Evolutionary conservation across 1,140 invertebrate genomes (phyloP), one percentile per base, ranked within the genome.

Genomic region (Scaptomyza pallida): DNA sequence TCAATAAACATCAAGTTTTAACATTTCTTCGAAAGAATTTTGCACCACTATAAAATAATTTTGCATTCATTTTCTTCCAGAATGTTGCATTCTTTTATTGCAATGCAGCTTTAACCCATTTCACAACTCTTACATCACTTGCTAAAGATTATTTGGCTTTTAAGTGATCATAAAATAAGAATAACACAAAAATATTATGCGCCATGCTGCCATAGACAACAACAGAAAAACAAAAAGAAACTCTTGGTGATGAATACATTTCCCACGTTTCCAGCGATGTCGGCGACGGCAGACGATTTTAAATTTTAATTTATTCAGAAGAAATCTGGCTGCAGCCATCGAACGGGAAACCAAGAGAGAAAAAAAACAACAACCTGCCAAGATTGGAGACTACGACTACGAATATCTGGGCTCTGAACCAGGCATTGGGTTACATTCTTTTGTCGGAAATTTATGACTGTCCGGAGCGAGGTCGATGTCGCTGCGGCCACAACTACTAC

Each of bases 271-370:
- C n/a, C 41, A 54, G 33, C 43, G 12, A 26, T 23, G 47, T 37
- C 35, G 55, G 47, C 67, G 72, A 52, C 62, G 47, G 55, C 68
- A 70, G 63, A 48, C 26, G 26, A 30, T 30, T 83, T 80, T 80
- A 45, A 71, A 48, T 82, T 88, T 90, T 89, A 90, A 90, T 90
- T 90, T 90, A 90, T 90, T 90, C 88, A 90, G 82, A 89, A 77
- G 88, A 90, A 90, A 78, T 89, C 78, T 83, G 80, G 60, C 63
- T 74, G 67, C 73, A 55, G 60, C 65, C 17, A 83, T 82, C 82
- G 82, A 86, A 88, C 75, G 78, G 82, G 82, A 88, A 80, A 77
- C 60, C 59, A 21, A 65, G n/a, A n/a, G n/a, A n/a, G n/a, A 35
- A 59, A 68, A 33, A 59, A 61, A 52, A 30, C 50, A 72, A 57